Evolutionary conservation across 2,888 invertebrate genomes (phyloP).

Genomic region (Cryptocephalus moraei): DNA sequence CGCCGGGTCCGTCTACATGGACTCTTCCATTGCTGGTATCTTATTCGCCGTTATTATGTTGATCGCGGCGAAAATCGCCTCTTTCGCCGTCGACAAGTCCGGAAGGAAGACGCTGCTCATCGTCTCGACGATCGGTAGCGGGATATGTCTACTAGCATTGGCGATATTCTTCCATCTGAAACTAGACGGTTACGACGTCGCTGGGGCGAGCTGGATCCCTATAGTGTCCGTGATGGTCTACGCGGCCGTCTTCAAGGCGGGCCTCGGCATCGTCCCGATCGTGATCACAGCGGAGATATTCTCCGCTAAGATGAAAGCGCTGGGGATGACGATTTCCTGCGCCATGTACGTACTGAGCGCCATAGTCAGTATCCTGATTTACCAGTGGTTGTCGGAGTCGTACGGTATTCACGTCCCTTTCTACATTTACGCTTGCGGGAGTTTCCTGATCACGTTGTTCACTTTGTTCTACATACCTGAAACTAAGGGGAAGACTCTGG

Average conservation of each 20-base stretch:
- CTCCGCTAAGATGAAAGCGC: slow-evolving; percentile 34
- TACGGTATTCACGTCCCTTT: slow-evolving; percentile 32
- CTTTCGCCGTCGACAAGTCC: slow-evolving; percentile 29
- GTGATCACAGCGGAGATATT: slow-evolving; percentile 36
- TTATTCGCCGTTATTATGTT: slow-evolving; percentile 33
- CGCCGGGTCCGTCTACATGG: slow-evolving; percentile 29
- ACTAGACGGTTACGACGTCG: slow-evolving; percentile 22
- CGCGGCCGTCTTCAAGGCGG: slow-evolving; percentile 31
- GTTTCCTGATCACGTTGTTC: slow-evolving; percentile 22
- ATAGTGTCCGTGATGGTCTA: slow-evolving; percentile 31
- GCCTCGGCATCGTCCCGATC: slow-evolving; percentile 34
- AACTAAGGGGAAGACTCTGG: slow-evolving; percentile 14
- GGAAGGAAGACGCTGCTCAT: slow-evolving; percentile 31
- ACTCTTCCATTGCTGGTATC: slow-evolving; percentile 28
- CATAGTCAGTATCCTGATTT: slow-evolving; percentile 27
- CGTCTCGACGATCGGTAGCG: slow-evolving; percentile 28
- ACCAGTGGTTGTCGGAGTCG: slow-evolving; percentile 20
- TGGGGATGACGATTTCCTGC: slow-evolving; percentile 33
- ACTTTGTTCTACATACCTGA: slow-evolving; percentile 26
- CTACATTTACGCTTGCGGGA: slow-evolving; percentile 24
- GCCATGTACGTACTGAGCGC: slow-evolving; percentile 30
- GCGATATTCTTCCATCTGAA: slow-evolving; percentile 33
- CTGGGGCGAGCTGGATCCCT: slow-evolving; percentile 31
- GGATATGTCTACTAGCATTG: slow-evolving; percentile 26
- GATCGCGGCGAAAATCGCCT: slow-evolving; percentile 25